Evolutionary conservation across 2,113 vertebrate species (phyloP).

Genomic region (Myotis brandtii): DNA sequence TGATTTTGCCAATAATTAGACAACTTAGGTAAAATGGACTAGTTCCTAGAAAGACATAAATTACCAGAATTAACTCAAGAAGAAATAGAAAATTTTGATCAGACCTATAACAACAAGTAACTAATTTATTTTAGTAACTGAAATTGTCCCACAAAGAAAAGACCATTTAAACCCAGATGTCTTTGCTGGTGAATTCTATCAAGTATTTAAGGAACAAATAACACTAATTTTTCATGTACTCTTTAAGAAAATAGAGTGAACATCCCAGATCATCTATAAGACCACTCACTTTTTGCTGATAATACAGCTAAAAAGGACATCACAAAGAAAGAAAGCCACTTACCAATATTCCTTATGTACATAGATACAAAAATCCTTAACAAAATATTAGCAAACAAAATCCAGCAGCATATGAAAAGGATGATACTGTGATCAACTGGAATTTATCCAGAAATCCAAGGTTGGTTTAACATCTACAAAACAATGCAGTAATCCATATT

Average conservation of each 20-base stretch:
- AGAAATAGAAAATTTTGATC: neutral
- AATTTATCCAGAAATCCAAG: slow-evolving; percentile 14
- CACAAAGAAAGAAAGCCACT: neutral
- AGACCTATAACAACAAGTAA: neutral
- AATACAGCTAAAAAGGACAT: neutral
- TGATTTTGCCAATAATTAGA: neutral
- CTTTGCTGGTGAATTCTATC: neutral
- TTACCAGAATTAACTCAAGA: neutral
- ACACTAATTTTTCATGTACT: neutral
- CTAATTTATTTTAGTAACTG: neutral
- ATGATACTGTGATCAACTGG: neutral
- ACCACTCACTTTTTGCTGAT: neutral
- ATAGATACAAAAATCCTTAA: neutral
- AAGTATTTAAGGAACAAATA: slow-evolving; percentile 34
- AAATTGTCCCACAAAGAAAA: neutral
- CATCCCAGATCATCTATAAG: neutral
- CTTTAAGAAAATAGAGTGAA: neutral
- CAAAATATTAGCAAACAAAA: neutral
- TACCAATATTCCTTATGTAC: neutral
- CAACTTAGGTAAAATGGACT: neutral
- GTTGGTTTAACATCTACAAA: neutral
- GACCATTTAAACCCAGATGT: neutral
- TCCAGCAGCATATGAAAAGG: neutral
- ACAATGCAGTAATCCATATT: neutral
- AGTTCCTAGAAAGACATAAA: neutral